Percentiles rank a stretch among this genome's conserved stretches.
Evolutionary conservation across 2,888 invertebrate genomes (phyloP).

Genomic region (Portevinia maculata): DNA sequence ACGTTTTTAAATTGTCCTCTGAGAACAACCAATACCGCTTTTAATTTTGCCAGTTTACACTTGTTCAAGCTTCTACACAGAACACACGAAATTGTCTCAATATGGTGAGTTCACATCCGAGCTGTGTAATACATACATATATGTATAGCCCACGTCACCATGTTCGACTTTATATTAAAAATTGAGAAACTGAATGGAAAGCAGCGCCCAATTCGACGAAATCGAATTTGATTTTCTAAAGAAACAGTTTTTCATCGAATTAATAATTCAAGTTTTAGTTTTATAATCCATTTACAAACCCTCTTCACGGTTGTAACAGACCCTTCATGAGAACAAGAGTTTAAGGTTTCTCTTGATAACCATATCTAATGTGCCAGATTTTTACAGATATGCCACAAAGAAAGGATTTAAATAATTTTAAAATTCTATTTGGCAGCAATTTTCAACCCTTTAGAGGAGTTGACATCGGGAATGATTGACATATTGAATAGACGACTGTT

Average conservation of each 20-base stretch:
- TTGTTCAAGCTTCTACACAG: conserved; percentile 47
- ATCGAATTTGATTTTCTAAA: conserved; percentile 19
- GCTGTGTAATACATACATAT: no score
- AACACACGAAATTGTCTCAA: conserved; percentile 45
- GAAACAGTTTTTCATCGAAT: conserved; percentile 24
- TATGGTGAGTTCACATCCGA: conserved; percentile 46
- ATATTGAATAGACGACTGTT: conserved; percentile 53
- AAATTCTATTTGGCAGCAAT: conserved; percentile 53
- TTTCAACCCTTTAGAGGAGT: conserved; percentile 59
- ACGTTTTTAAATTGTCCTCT: conserved; percentile 44
- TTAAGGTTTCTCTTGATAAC: conserved; percentile 51
- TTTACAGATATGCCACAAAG: conserved; percentile 35
- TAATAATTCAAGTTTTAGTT: conserved; percentile 61
- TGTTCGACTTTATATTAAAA: conserved; percentile 72
- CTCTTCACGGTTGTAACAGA: conserved; percentile 30
- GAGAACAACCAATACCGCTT: conserved; percentile 26
- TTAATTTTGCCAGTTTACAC: conserved; percentile 64
- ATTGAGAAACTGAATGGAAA: conserved; percentile 30
- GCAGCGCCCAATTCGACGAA: conserved; percentile 18
- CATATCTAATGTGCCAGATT: conserved; percentile 48
- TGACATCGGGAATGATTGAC: conserved; percentile 62
- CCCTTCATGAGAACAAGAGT: conserved; percentile 17
- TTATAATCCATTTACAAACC: conserved; percentile 31
- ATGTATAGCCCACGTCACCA: conserved; percentile 46
- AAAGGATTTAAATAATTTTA: conserved; percentile 62